phyloP scores from a whole-genome alignment of 2,113 vertebrate genomes.

The Pleuronectes platessa region DNA sequence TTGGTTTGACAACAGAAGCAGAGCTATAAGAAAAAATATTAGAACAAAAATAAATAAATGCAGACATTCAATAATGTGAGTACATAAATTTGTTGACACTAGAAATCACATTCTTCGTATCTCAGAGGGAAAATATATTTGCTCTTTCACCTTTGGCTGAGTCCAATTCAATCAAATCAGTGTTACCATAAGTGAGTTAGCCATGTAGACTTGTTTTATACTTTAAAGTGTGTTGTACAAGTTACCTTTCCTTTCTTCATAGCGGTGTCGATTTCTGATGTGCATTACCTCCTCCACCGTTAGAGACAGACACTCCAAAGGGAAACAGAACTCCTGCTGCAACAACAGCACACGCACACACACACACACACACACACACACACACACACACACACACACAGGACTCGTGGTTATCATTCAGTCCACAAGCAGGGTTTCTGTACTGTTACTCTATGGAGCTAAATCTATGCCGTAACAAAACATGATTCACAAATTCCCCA shows the following conservation, averaged over 20 bases:
- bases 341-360: slow-evolving; percentile 60
- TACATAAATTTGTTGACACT: not conserved
- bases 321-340: slow-evolving; percentile 99
- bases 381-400: too few relatives aligned
- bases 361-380: slow-evolving; percentile 31
- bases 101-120: not conserved
- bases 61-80: not conserved
- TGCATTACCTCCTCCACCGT: slow-evolving; percentile 99
- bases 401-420: too few relatives aligned
- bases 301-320: slow-evolving; percentile 94
- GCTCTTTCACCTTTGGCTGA: not conserved
- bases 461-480: too few relatives aligned
- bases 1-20: slow-evolving; percentile 98
- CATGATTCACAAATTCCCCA: too few relatives aligned
- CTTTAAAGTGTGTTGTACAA: too few relatives aligned
- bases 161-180: not conserved
- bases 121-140: not conserved
- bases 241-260: slow-evolving; percentile 99
- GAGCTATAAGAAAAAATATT: slow-evolving; percentile 82
- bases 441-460: too few relatives aligned
- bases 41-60: not conserved
- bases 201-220: too few relatives aligned
- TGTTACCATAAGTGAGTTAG: too few relatives aligned
- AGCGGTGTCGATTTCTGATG: slow-evolving; percentile 95
- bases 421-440: too few relatives aligned